Conservation (phyloP, 2,113 vertebrate species). For the Riparia riparia region DNA sequence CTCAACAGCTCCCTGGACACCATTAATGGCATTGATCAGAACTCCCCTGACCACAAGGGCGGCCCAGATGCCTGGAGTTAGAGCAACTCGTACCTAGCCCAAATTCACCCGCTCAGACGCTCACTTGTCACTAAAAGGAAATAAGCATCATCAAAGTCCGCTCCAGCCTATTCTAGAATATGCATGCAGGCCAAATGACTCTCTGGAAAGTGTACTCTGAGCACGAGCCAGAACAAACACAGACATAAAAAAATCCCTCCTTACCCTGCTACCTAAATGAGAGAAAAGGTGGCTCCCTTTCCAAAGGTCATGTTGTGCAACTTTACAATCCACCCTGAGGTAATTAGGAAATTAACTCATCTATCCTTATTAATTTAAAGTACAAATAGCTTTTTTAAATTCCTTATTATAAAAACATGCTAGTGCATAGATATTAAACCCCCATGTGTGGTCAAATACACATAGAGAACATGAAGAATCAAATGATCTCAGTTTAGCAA, state of each 20-base stretch:
- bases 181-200: not conserved
- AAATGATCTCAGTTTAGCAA: not conserved
- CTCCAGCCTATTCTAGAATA: not conserved
- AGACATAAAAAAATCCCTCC: not conserved
- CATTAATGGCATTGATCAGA: not conserved
- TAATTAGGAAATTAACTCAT: not conserved
- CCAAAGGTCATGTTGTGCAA: not conserved
- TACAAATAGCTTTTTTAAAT: not conserved
- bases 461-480: not conserved
- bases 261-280: not conserved
- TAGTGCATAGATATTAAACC: rapidly evolving
- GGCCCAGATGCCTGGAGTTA: not conserved
- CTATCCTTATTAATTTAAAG: not conserved
- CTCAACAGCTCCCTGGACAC: not conserved
- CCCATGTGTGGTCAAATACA: not conserved
- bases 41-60: not conserved
- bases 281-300: not conserved
- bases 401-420: not conserved
- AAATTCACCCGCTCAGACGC: not conserved
- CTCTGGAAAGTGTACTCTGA: not conserved
- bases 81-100: not conserved
- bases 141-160: not conserved
- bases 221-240: rapidly evolving
- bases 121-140: not conserved
- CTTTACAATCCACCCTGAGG: not conserved